Percentiles rank a stretch among this genome's conserved stretches.
Conservation (phyloP, 2,113 vertebrate species). For the Progne subis region DNA sequence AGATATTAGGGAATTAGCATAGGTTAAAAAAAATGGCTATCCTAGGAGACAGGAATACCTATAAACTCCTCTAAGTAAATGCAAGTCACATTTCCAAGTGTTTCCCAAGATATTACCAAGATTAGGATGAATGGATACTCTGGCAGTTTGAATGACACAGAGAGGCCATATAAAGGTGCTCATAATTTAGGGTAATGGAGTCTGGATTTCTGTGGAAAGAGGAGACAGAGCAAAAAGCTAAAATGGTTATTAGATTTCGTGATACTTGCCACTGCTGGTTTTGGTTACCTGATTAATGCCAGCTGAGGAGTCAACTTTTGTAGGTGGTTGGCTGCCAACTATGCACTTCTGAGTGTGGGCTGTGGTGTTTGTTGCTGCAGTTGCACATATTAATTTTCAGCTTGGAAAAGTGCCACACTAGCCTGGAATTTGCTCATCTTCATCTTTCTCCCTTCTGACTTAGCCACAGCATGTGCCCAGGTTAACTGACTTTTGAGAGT, state of each 20-base stretch:
- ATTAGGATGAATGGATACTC: neutral
- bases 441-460: neutral
- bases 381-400: constrained; percentile 42
- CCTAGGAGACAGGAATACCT: neutral
- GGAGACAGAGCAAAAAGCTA: neutral
- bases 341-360: constrained; percentile 34
- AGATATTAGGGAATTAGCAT: neutral
- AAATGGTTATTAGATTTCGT: neutral
- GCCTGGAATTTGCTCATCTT: constrained; percentile 13
- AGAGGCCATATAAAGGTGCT: neutral
- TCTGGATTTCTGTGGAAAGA: neutral
- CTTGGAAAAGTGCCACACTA: neutral
- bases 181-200: neutral
- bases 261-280: constrained; percentile 15
- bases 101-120: neutral
- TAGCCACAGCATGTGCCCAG: neutral
- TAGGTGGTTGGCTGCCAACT: constrained; percentile 38
- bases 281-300: constrained; percentile 54
- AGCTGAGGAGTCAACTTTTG: constrained; percentile 39
- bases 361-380: constrained; percentile 37
- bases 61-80: neutral
- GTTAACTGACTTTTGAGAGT: neutral
- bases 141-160: neutral
- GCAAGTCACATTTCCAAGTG: neutral
- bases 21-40: neutral